Evolutionary conservation across 2,113 vertebrate genomes (phyloP), one percentile per base, ranked within the genome.

Genomic region (Axis porcinus): DNA sequence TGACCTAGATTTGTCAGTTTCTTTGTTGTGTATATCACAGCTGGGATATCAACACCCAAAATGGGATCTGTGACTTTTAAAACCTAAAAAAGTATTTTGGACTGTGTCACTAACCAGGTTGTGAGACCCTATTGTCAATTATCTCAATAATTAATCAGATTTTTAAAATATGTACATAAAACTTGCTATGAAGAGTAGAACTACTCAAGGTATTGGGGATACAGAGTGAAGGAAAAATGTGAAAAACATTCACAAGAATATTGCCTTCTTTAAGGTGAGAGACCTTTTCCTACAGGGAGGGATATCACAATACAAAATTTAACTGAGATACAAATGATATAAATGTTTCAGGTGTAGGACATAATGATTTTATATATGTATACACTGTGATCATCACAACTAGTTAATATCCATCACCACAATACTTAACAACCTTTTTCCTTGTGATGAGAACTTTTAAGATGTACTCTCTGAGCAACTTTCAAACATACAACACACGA

Each of bases 1-100:
- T 88, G 89, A 94, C 94, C 74, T 78, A 91, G 50, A 95, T 96
- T 47, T 17, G 1, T 81, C 88, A 52, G 30, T 40, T 67, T 97
- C 64, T 60, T 60, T 93, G 64, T 87, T 92, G 43, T 85, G 93
- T 95, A 57, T 14, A 5, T 25, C 84, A 84, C 25, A 88, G 58
- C 45, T 91, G 62, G 52, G 40, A 93, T 84, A 91, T 45, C 82
- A 97, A 91, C 25, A 88, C 4, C 7, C 67, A 70, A 70, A 62
- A 81, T 85, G 6, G 54, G 21, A 28, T 88, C 28, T 74, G 76
- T 83, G 67, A 45, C 55, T 94, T 93, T 91, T 70, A 25, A 92
- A 96, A 93, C 3, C 5, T 85, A 88, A 60, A 55, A 7, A 85
- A 54, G 50, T 9, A 45, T 74, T 94, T 89, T 40, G 17, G 27